Evolutionary conservation across 2,888 invertebrate genomes (phyloP).

Genomic region (Chloroclysta siterata): DNA sequence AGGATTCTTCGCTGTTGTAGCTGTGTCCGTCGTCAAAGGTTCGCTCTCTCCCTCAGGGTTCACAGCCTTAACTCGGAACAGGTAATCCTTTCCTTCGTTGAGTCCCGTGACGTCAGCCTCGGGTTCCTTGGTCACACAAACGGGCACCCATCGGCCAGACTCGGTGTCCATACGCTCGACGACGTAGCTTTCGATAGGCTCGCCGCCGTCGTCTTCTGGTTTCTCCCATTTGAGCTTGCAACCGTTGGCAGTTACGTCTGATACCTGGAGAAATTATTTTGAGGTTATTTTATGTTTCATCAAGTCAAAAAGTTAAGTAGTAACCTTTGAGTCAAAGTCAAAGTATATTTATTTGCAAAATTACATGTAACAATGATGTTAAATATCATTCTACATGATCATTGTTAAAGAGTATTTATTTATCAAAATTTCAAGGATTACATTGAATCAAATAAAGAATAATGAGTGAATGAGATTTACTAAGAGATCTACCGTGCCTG

Average conservation of each 20-base stretch:
- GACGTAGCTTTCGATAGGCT: constrained; percentile 96
- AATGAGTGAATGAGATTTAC: too few relatives aligned
- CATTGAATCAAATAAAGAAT: too few relatives aligned
- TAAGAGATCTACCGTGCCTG: too few relatives aligned
- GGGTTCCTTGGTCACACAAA: constrained; percentile 88
- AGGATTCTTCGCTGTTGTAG: constrained; percentile 98
- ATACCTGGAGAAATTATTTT: constrained; percentile 67
- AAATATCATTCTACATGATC: too few relatives aligned
- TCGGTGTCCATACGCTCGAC: constrained; percentile 98
- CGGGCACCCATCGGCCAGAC: constrained; percentile 96
- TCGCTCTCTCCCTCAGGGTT: constrained; percentile 99
- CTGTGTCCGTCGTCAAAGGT: constrained; percentile 95
- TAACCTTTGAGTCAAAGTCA: too few relatives aligned
- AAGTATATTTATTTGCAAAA: too few relatives aligned
- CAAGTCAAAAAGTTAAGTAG: too few relatives aligned
- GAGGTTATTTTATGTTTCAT: background rate
- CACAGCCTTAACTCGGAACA: constrained; percentile 98
- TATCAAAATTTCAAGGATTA: too few relatives aligned
- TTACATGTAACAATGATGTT: too few relatives aligned
- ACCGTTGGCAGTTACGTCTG: constrained; percentile 95
- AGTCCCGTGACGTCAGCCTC: constrained; percentile 95
- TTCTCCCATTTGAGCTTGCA: constrained; percentile 98
- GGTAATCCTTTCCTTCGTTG: constrained; percentile 98
- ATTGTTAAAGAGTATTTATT: too few relatives aligned
- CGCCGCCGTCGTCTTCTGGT: constrained; percentile 98